A percentile compares a stretch with the other conserved stretches of the same genome.
Evolutionary conservation across 2,888 invertebrate species (phyloP).

Genomic region (Furcula furcula): DNA sequence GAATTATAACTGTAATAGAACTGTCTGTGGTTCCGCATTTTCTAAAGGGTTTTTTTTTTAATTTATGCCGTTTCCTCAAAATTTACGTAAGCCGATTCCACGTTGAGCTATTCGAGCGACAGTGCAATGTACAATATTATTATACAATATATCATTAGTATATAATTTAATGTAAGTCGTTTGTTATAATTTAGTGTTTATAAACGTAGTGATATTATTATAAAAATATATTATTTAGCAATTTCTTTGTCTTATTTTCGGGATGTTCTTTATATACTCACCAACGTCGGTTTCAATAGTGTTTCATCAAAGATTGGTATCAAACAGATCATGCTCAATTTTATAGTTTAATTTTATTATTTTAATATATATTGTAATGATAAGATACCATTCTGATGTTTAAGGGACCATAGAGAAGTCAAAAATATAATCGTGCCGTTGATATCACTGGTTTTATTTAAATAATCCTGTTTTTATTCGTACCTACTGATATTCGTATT

Average conservation of each 20-base stretch:
- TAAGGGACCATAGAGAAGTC: slow-evolving; percentile 54
- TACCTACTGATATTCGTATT: too few species aligned
- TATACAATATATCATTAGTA: too few species aligned
- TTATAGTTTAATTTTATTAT: slow-evolving; percentile 19
- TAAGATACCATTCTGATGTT: slow-evolving; percentile 33
- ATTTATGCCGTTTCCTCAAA: too few species aligned
- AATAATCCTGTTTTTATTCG: too few species aligned
- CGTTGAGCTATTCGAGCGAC: too few species aligned
- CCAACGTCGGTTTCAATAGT: slow-evolving; percentile 17
- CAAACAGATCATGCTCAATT: slow-evolving; percentile 5
- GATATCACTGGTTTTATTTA: too few species aligned
- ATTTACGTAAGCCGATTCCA: too few species aligned
- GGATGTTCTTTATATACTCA: slow-evolving; percentile 7
- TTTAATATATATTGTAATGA: slow-evolving; percentile 28
- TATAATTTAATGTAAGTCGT: too few species aligned
- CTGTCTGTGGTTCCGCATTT: too few species aligned
- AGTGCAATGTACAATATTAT: too few species aligned
- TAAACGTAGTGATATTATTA: slow-evolving; percentile 3
- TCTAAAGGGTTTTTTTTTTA: too few species aligned
- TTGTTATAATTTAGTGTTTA: background rate
- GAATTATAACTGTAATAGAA: too few species aligned
- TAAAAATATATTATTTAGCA: slow-evolving; percentile 18
- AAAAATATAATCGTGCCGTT: slow-evolving; percentile 63
- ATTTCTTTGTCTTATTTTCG: slow-evolving; percentile 21
- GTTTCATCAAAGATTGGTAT: slow-evolving; percentile 8